Evolutionary conservation across 2,113 vertebrate species (phyloP).

Genomic region (Boleophthalmus pectinirostris): DNA sequence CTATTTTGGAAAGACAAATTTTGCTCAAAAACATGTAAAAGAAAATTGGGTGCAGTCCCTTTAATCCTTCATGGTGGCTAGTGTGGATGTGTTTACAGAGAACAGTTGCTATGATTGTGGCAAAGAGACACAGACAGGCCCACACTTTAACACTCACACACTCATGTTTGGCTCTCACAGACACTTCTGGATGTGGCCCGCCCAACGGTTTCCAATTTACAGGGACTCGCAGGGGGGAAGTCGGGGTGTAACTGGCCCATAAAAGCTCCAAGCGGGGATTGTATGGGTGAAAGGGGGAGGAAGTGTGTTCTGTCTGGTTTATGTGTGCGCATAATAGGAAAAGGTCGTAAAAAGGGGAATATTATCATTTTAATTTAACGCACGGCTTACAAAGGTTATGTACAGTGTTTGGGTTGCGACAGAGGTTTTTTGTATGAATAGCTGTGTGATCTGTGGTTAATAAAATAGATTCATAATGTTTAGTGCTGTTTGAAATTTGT

Average conservation of each 20-base stretch:
- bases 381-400: neutral
- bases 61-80: constrained; percentile 32
- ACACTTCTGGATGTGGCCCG: constrained; percentile 36
- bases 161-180: constrained; percentile 30
- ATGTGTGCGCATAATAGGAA: constrained; percentile 41
- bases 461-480: neutral
- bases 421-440: neutral
- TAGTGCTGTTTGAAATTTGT: neutral
- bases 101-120: constrained; percentile 62
- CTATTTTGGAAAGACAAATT: no score
- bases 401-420: neutral
- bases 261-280: constrained; percentile 17
- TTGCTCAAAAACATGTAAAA: no score
- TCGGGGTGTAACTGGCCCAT: constrained; percentile 20
- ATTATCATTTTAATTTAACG: constrained; percentile 37
- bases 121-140: constrained; percentile 23
- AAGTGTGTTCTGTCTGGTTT: constrained; percentile 45
- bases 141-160: constrained; percentile 1
- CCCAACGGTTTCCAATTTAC: constrained; percentile 40
- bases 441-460: neutral
- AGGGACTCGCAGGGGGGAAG: constrained; percentile 23
- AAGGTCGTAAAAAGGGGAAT: constrained; percentile 31
- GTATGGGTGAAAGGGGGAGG: constrained; percentile 13
- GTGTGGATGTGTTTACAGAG: constrained; percentile 48
- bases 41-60: constrained; percentile 6